Evolutionary conservation across 2,797 vertebrate species (phyloP), one percentile per base, ranked within the genome.

Genomic region (Cetoscarus ocellatus): DNA sequence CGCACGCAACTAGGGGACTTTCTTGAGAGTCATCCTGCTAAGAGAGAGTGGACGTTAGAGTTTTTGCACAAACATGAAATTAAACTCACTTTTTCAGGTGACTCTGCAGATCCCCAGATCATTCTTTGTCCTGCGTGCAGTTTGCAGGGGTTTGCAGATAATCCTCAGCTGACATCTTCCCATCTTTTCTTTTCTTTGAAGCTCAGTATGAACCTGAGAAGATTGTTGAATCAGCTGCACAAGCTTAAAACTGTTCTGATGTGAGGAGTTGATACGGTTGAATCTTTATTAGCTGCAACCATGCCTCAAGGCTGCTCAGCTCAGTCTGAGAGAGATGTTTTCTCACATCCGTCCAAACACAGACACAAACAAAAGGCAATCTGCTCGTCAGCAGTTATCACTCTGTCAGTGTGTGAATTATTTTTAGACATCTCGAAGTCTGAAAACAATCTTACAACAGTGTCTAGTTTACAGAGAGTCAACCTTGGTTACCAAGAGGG

Each of bases 371-470:
- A 53, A 8, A 39, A 39, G 17, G 17, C 13, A 39, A 34, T 40
- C 18, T 45, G n/a, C 10, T 40, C 17, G 7, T 66, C 63, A 19
- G 42, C 27, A 36, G 10, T 53, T 17, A 53, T 17, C 49, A 19
- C 5, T 38, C 53, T 56, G 63, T 13, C 36, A 57, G 53, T n/a
- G 3, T 12, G 42, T 42, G 43, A 34, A 50, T 34, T 42, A 2
- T 34, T 27, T n/a, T 57, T 15, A 17, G 36, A 50, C 54, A 35
- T 50, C 11, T 50, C 50, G 45, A 58, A 43, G 51, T 54, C 13
- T 65, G n/a, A 5, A 48, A 27, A 34, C 35, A 40, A 34, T 66
- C 15, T 64, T 7, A 35, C 15, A 39, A 17, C 11, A 13, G 12
- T 63, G 19, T 53, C 19, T 7, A 15, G 34, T 36, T 11, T 42